Base-by-base conservation (phyloP, 2,888 invertebrate species). In the Sinopyrophorus schimmeli region DNA sequence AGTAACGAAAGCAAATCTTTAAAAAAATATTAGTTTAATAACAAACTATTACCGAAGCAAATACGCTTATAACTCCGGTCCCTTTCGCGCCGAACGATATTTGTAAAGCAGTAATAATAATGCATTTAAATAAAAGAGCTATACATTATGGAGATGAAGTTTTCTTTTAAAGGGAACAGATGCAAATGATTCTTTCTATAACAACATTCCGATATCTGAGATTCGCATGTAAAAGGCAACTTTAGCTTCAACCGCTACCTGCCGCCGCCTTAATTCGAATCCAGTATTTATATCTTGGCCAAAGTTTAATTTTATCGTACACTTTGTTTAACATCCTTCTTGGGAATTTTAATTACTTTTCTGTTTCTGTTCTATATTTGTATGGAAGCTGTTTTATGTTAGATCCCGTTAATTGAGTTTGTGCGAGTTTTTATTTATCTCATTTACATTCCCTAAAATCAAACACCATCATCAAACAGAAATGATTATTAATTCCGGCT, bases 301-400 rank as follows among this genome's bases (percentile, higher is more conserved):
- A 55, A 62, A 62, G 64, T 69, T 67, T 67, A 69, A 71, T 70
- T 70, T 70, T 65, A 64, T 65, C 65, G 66, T 56, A 61, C 64
- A 63, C 62, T 53, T 55, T 64, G 64, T 65, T 69, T 63, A 68
- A 63, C 65, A 63, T 66, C 66, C 63, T 67, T 66, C 66, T 62
- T 62, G 67, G 64, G 67, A 69, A 71, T 71, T 71, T 69, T 70
- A 70, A 70, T 71, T 70, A 68, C 69, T 69, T 70, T 63, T 63
- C 59, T 64, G 64, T 66, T 61, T 64, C 64, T 63, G 61, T 63
- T 63, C 60, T 60, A 66, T 66, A 62, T 67, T 69, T 68, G 63
- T 63, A 60, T 65, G 37, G 31, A 35, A 20, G 24, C 34, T 35
- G 27, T 42, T 48, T 48, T 40, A 26, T 24, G 35, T 48, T 48